Base-by-base conservation (phyloP, 2,888 invertebrate species). In the Macaria notata region DNA sequence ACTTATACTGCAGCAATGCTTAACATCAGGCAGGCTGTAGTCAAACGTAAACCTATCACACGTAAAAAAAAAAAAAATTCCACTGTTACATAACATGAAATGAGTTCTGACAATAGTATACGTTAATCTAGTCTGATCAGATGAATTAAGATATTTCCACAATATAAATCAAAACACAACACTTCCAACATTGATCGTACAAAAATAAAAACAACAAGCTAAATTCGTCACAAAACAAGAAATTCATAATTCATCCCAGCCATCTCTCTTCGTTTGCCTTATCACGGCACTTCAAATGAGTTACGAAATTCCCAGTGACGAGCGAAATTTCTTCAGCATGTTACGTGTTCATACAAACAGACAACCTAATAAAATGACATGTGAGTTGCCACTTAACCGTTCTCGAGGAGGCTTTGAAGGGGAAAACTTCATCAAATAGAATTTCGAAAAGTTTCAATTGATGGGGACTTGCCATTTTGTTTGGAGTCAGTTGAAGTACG, bases 381-480 rank as follows among this genome's bases (percentile, higher is more conserved):
- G 56, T 49, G 56, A 57, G 56, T 57, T 57, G 52, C 56, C 52
- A 57, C 56, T 57, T 52, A 56, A 51, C 52, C 44, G 48, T 42
- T 52, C 48, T 38, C 39, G 30, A 52, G 52, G 52, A 48, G 48
- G 9, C 52, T 57, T 57, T 57, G 56, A 57, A 49, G 52, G 36
- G 41, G 47, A 33, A 46, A 52, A 57, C 56, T 57, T 57, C 52
- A 57, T 57, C 56, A 57, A 57, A 57, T 49, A 57, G 52, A 57
- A 57, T 57, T 57, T 57, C 44, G 39, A n/a, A 42, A 57, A 57
- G 52, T 57, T 57, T 41, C 38, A 52, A 52, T 52, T 57, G 52
- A 45, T 30, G 47, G 36, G 41, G 44, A 31, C 31, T 48, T 9
- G 45, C 29, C 39, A 52, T 9, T 52, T 33, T 52, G 29, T 52